Percentiles rank a stretch among this genome's conserved stretches.
These are phyloP conservation scores for Epirrita christyi DNA, from an alignment of 2,888 invertebrate species.

Conservation along the genomic window DNA sequence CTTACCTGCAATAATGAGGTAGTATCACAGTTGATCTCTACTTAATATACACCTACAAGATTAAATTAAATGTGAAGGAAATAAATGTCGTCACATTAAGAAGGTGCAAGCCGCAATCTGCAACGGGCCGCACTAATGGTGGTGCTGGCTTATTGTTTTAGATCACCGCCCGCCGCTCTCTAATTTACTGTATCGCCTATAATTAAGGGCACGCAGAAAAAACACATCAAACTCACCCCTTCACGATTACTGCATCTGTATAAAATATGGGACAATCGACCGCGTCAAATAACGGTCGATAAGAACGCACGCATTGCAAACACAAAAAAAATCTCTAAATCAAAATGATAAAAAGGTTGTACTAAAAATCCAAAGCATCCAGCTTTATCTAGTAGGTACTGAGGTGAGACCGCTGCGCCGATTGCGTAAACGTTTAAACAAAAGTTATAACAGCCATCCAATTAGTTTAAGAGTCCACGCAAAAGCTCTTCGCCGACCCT, in stretches of 20 bases:
- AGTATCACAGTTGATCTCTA: conserved; percentile 45
- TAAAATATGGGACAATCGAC: conserved; percentile 52
- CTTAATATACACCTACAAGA: conserved; percentile 62
- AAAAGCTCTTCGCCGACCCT: conserved; percentile 80
- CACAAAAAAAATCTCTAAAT: conserved; percentile 34
- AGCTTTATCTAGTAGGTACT: conserved; percentile 28
- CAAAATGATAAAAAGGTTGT: conserved; percentile 1
- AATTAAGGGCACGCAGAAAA: conserved; percentile 71
- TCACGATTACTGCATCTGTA: conserved; percentile 68
- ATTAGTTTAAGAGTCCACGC: conserved; percentile 82
- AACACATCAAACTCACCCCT: conserved; percentile 72
- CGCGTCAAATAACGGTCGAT: conserved; percentile 54
- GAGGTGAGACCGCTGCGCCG: conserved; percentile 32
- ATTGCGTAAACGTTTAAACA: conserved; percentile 73
- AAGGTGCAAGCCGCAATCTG: conserved; percentile 64
- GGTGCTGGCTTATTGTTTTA: conserved; percentile 79
- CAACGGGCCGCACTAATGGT: conserved; percentile 69
- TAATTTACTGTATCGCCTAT: conserved; percentile 75
- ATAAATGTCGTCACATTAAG: conserved; percentile 77
- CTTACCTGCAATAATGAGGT: conserved; percentile 41
- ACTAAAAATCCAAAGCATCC: conserved; percentile 13
- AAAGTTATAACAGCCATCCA: conserved; percentile 81
- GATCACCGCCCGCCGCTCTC: conserved; percentile 77
- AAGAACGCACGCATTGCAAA: conserved; percentile 32
- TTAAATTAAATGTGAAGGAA: conserved; percentile 57